These are phyloP conservation scores for Pandemis cinnamomeana DNA, from an alignment of 2,888 invertebrate species.

Conservation along the genomic window DNA sequence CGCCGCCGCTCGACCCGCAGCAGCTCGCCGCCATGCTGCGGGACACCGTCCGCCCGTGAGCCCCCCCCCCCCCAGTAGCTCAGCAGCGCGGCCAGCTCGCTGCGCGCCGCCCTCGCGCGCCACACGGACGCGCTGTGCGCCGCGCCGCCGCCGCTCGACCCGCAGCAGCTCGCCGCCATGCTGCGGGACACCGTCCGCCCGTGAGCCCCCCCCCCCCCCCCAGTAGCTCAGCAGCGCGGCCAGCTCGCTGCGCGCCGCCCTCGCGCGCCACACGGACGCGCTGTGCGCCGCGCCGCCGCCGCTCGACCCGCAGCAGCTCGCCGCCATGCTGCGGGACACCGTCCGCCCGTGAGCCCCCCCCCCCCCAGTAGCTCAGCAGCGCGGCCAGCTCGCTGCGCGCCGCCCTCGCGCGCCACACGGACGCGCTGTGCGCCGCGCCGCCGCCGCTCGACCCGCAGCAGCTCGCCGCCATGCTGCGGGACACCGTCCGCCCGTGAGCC, in stretches of 20 bases:
- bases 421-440: slow-evolving; percentile 58
- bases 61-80: not conserved
- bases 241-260: slow-evolving; percentile 61
- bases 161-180: slow-evolving; percentile 55
- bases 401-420: slow-evolving; percentile 68
- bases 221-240: slow-evolving; percentile 44
- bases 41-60: slow-evolving; percentile 64
- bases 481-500: slow-evolving; percentile 63
- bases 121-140: slow-evolving; percentile 66
- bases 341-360: slow-evolving; percentile 60
- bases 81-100: slow-evolving; percentile 29
- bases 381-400: slow-evolving; percentile 57
- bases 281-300: slow-evolving; percentile 57
- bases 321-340: slow-evolving; percentile 59
- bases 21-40: slow-evolving; percentile 57
- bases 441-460: slow-evolving; percentile 51
- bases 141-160: slow-evolving; percentile 69
- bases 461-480: slow-evolving; percentile 58
- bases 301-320: slow-evolving; percentile 52
- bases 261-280: slow-evolving; percentile 65
- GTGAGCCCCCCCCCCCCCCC: slow-evolving; percentile 52
- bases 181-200: slow-evolving; percentile 63
- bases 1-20: slow-evolving; percentile 49
- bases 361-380: slow-evolving; percentile 28
- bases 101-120: slow-evolving; percentile 59